Evolutionary conservation across 2,113 vertebrate genomes (phyloP).

Genomic region (Trogon melanurus): DNA sequence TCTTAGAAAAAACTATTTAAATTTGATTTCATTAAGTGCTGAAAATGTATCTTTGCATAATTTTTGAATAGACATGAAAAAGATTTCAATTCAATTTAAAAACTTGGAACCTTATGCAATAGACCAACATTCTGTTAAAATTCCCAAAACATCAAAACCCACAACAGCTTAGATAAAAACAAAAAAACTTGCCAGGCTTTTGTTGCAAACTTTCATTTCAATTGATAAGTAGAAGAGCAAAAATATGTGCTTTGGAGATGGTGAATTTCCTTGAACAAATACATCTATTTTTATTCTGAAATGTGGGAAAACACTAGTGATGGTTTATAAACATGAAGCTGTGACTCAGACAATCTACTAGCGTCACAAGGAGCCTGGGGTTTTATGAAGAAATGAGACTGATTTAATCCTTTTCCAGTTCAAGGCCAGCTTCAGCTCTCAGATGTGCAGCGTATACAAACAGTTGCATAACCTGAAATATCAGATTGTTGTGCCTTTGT

Average conservation of each 20-base stretch:
- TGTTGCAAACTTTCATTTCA: not conserved
- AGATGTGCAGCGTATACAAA: not conserved
- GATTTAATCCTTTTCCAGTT: slow-evolving; percentile 8
- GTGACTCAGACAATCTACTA: slow-evolving; percentile 11
- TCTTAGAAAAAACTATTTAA: not conserved
- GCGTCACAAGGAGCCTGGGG: not conserved
- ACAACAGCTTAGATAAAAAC: not conserved
- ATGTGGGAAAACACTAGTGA: slow-evolving; percentile 3
- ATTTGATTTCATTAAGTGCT: slow-evolving; percentile 2
- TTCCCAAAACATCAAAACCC: not conserved
- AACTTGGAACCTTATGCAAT: not conserved
- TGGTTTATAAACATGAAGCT: slow-evolving; percentile 20
- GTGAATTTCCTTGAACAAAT: slow-evolving; percentile 17
- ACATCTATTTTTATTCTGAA: slow-evolving; percentile 25
- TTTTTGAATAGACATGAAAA: not conserved
- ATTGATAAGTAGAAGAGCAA: not conserved
- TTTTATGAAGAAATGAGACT: not conserved
- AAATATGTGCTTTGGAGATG: not conserved
- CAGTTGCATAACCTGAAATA: not conserved
- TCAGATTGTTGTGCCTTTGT: not conserved
- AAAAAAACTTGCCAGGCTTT: not conserved
- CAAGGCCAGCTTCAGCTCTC: slow-evolving; percentile 18
- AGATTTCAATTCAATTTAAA: not conserved
- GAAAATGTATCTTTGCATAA: not conserved
- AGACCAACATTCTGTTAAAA: not conserved